Conservation (phyloP, 2,888 invertebrate genomes). For the Netelia inedita region DNA sequence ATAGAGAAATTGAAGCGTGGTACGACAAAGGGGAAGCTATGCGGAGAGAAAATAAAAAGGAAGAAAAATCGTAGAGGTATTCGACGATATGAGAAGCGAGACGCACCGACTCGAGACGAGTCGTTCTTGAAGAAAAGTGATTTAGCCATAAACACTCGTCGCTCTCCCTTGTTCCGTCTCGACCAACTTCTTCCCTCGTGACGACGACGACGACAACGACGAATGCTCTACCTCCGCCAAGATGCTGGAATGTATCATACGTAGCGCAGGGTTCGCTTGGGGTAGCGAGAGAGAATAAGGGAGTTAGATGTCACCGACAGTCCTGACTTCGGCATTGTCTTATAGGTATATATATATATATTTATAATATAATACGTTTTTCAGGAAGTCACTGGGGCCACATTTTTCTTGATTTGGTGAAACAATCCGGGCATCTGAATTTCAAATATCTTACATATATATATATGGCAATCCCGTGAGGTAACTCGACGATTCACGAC, state of each 20-base stretch:
- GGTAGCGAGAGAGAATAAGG: conserved; percentile 25
- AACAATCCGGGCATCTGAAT: conserved; percentile 83
- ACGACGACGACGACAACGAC: conserved; percentile 48
- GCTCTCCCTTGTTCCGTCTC: conserved; percentile 32
- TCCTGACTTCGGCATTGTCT: conserved; percentile 50
- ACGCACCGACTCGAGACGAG: conserved; percentile 65
- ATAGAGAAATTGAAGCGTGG: conserved; percentile 30
- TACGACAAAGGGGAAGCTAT: conserved; percentile 24
- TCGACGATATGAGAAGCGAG: conserved; percentile 70
- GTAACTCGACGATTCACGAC: conserved; percentile 47
- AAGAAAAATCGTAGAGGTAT: conserved; percentile 40
- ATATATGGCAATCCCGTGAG: conserved; percentile 35
- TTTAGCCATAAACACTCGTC: conserved; percentile 77
- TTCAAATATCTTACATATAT: conserved; percentile 76
- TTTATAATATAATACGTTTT: conserved; percentile 64
- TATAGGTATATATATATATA: conserved; percentile 57
- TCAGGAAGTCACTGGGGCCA: conserved; percentile 79
- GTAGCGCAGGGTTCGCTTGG: conserved; percentile 46
- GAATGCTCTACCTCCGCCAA: conserved; percentile 36
- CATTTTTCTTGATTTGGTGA: conserved; percentile 83
- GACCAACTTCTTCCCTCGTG: conserved; percentile 46
- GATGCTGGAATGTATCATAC: conserved; percentile 46
- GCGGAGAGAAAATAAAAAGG: conserved; percentile 13
- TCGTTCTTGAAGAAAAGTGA: conserved; percentile 78
- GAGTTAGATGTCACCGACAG: conserved; percentile 50